A percentile compares a stretch with the other conserved stretches of the same genome.
Evolutionary conservation across 2,113 vertebrate genomes (phyloP).

Genomic region (Sturnus vulgaris): DNA sequence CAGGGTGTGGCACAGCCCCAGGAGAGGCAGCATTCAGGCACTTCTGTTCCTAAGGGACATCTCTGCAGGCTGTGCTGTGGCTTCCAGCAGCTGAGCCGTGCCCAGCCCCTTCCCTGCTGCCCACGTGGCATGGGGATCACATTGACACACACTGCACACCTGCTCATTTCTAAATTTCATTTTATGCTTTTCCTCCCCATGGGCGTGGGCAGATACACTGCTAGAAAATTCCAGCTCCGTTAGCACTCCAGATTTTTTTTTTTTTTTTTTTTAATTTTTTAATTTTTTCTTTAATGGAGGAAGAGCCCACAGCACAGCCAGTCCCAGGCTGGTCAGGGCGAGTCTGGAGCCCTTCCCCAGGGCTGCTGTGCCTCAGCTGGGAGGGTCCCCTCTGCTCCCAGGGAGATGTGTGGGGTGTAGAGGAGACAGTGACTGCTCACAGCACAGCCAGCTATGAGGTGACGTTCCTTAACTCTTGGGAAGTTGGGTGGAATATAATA

Average conservation of each 20-base stretch:
- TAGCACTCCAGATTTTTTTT: too few relatives aligned
- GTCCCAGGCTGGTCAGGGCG: not conserved
- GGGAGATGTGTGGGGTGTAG: accelerated
- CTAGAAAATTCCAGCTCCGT: not conserved
- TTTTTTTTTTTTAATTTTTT: too few relatives aligned
- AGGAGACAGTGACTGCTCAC: accelerated
- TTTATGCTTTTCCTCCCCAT: not conserved
- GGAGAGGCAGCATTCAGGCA: not conserved
- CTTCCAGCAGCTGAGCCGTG: not conserved
- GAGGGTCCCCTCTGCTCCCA: accelerated
- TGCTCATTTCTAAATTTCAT: not conserved
- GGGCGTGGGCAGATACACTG: not conserved
- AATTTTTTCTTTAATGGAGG: not conserved
- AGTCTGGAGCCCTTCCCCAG: not conserved
- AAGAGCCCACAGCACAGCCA: not conserved
- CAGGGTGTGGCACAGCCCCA: not conserved
- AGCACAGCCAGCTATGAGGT: not conserved
- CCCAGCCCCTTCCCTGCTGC: not conserved
- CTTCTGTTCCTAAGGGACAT: accelerated
- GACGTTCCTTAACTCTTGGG: not conserved
- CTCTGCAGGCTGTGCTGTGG: not conserved
- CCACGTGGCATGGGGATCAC: not conserved
- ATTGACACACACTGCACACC: accelerated
- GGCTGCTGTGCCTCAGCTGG: not conserved
- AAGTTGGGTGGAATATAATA: slow-evolving; percentile 39